phyloP scores from a whole-genome alignment of 2,797 vertebrate species.

The Microctenopoma stevenorrisi region DNA sequence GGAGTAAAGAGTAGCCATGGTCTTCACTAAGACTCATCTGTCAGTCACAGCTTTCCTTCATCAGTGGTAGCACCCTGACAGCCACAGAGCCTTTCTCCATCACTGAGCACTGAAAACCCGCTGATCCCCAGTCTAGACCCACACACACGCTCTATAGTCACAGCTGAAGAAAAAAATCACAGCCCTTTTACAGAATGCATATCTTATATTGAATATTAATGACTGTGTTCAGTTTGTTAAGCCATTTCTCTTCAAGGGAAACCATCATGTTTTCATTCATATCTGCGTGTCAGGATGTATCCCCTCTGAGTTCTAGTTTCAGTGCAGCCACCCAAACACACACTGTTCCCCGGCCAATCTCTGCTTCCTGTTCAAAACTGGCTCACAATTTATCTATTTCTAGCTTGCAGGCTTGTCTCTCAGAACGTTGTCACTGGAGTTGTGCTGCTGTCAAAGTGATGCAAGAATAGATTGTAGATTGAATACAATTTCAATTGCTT shows the following conservation, averaged over 20 bases:
- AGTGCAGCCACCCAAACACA: conserved; percentile 57
- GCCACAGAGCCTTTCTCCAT: conserved; percentile 76
- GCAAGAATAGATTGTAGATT: conserved; percentile 70
- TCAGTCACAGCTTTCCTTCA: conserved; percentile 72
- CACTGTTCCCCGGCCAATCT: conserved; percentile 44
- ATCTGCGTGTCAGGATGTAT: conserved; percentile 42
- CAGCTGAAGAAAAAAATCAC: conserved; percentile 24
- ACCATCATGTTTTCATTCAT: conserved; percentile 40
- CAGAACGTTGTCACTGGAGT: conserved; percentile 55
- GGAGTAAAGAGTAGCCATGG: conserved; percentile 47
- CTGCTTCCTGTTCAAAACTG: conserved; percentile 65
- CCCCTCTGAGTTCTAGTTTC: conserved; percentile 39
- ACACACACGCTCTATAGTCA: conserved; percentile 33
- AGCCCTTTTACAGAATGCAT: conserved; percentile 28
- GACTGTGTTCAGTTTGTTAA: conserved; percentile 40
- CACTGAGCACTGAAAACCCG: conserved; percentile 71
- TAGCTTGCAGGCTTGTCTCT: conserved; percentile 67
- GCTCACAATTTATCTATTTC: conserved; percentile 72
- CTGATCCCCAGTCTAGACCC: conserved; percentile 75
- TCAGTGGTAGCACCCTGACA: conserved; percentile 65
- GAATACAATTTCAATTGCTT: conserved; percentile 63
- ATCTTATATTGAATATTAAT: conserved; percentile 24
- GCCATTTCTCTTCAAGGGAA: conserved; percentile 46
- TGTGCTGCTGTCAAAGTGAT: conserved; percentile 72
- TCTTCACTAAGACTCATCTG: conserved; percentile 61